phyloP scores from a whole-genome alignment of 2,888 invertebrate genomes.

The Slavum lentiscoides region DNA sequence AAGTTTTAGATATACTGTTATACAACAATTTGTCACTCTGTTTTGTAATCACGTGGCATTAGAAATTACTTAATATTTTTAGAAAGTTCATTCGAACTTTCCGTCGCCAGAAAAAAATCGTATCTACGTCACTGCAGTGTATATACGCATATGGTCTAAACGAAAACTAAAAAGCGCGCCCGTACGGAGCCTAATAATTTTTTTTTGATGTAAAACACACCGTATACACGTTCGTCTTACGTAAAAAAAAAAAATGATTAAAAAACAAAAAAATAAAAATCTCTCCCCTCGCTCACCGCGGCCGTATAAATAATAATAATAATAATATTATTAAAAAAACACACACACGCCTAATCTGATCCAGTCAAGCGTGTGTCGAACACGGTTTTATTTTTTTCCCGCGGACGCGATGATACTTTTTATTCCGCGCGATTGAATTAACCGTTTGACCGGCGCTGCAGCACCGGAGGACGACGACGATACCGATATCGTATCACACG shows the following conservation, averaged over 20 bases:
- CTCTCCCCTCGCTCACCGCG: not conserved
- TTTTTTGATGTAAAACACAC: not conserved
- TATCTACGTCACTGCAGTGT: too few species aligned
- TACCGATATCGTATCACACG: too few species aligned
- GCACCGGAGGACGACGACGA: not conserved
- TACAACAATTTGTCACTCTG: too few species aligned
- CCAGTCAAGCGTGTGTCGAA: conserved; percentile 27
- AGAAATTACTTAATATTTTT: too few species aligned
- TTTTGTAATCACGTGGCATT: too few species aligned
- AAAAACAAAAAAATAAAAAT: not conserved
- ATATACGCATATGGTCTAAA: too few species aligned
- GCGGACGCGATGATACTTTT: not conserved
- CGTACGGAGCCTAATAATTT: too few species aligned
- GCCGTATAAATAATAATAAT: not conserved
- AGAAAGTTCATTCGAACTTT: too few species aligned
- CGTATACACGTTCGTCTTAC: not conserved
- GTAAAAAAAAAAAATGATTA: not conserved
- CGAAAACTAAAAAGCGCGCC: too few species aligned
- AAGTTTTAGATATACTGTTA: too few species aligned
- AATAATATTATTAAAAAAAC: too few species aligned
- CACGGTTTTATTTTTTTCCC: conserved; percentile 4
- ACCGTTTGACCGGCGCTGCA: conserved; percentile 14
- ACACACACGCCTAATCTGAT: not conserved
- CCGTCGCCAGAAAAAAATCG: too few species aligned
- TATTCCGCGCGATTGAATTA: conserved; percentile 11